phyloP scores from a whole-genome alignment of 2,888 invertebrate species.

The Branchellion lobata region DNA sequence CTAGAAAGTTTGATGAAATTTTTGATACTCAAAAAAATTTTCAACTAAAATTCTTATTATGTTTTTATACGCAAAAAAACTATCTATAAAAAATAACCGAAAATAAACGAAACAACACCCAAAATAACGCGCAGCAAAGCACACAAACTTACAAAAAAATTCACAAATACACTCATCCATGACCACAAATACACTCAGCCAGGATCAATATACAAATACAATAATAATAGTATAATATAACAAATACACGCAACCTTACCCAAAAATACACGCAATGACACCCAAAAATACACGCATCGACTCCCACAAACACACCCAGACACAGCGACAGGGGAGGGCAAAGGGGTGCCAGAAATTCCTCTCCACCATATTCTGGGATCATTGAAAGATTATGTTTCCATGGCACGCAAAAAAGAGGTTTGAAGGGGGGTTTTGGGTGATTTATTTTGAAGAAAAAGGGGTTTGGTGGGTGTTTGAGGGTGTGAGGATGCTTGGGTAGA shows the following conservation, averaged over 20 bases:
- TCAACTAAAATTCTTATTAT: background rate
- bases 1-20: background rate
- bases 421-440: background rate
- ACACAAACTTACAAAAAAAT: no score
- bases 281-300: no score
- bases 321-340: background rate
- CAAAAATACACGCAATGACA: no score
- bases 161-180: background rate
- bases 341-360: background rate
- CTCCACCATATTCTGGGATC: background rate
- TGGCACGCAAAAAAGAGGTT: background rate
- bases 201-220: no score
- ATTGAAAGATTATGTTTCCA: background rate
- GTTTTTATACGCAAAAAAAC: background rate
- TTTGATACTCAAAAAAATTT: background rate
- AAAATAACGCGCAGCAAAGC: background rate
- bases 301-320: no score
- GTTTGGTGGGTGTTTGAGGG: background rate
- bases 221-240: no score
- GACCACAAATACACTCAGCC: background rate
- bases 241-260: no score
- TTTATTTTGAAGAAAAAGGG: conserved; percentile 1
- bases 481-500: background rate
- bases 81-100: background rate
- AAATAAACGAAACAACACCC: background rate